phyloP scores from a whole-genome alignment of 2,113 vertebrate genomes.

The Semnopithecus entellus region DNA sequence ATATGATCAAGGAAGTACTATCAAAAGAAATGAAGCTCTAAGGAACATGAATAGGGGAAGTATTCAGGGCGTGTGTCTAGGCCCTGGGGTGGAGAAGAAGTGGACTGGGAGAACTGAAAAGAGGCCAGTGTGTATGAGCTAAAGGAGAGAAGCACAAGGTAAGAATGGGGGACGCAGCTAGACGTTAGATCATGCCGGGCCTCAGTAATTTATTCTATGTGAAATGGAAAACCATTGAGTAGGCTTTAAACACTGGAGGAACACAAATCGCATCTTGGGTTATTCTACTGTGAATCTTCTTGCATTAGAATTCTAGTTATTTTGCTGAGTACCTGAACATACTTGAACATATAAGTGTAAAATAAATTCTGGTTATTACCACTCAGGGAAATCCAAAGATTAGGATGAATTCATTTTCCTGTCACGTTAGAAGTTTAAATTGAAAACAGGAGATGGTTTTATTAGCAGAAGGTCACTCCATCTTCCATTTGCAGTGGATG shows the following conservation, averaged over 20 bases:
- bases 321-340: not conserved
- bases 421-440: not conserved
- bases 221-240: not conserved
- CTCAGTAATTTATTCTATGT: not conserved
- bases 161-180: not conserved
- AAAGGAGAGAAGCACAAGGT: not conserved
- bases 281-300: not conserved
- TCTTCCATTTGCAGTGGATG: not conserved
- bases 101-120: not conserved
- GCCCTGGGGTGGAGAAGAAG: not conserved
- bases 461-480: not conserved
- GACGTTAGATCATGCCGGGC: not conserved
- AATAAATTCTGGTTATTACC: slow-evolving; percentile 28
- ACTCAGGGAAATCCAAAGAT: not conserved
- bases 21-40: not conserved
- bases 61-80: not conserved
- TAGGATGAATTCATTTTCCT: slow-evolving; percentile 10
- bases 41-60: not conserved
- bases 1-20: not conserved
- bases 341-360: not conserved
- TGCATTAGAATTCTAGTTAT: not conserved
- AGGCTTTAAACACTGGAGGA: not conserved
- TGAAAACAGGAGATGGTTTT: slow-evolving; percentile 18
- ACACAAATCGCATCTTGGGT: not conserved
- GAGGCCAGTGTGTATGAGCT: not conserved